Evolutionary conservation across 2,888 invertebrate genomes (phyloP).

Genomic region (Junonia oenone): DNA sequence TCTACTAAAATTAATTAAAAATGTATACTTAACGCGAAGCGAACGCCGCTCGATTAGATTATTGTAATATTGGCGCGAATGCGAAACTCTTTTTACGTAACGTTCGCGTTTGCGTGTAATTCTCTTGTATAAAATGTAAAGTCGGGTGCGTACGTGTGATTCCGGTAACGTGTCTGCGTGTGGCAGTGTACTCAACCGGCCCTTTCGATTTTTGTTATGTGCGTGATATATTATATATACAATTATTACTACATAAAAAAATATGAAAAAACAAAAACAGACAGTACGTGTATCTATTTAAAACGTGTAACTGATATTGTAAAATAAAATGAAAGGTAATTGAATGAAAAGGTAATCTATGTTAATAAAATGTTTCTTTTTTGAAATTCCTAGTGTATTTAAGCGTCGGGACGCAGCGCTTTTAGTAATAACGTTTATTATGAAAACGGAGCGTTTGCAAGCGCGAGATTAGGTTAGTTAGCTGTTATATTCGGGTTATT

Average conservation of each 20-base stretch:
- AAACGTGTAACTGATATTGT: conserved; percentile 41
- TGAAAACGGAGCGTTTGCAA: conserved; percentile 17
- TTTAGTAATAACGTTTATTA: conserved; percentile 20
- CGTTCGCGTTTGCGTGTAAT: conserved; percentile 1
- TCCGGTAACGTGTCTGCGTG: conserved; percentile 5
- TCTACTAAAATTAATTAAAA: conserved; percentile 16
- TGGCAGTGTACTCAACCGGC: conserved; percentile 17
- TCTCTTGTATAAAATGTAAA: conserved; percentile 7
- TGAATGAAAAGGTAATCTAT: conserved; percentile 37
- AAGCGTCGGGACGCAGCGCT: conserved; percentile 33
- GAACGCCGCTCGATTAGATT: conserved; percentile 12
- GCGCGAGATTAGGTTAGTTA: conserved; percentile 33
- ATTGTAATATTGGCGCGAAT: background rate
- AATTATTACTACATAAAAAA: conserved; percentile 16
- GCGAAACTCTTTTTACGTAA: background rate
- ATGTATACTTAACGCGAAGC: conserved; percentile 10
- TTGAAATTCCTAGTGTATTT: conserved; percentile 47
- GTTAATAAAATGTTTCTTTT: conserved; percentile 45
- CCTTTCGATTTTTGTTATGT: conserved; percentile 18
- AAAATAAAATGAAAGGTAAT: conserved; percentile 45
- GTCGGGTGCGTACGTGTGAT: conserved; percentile 8
- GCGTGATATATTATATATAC: conserved; percentile 25
- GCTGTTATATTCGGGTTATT: conserved; percentile 22
- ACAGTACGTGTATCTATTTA: conserved; percentile 36
- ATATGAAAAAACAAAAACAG: conserved; percentile 11